phyloP scores from a whole-genome alignment of 2,797 vertebrate species.

The Hapalemur alaotrensis region DNA sequence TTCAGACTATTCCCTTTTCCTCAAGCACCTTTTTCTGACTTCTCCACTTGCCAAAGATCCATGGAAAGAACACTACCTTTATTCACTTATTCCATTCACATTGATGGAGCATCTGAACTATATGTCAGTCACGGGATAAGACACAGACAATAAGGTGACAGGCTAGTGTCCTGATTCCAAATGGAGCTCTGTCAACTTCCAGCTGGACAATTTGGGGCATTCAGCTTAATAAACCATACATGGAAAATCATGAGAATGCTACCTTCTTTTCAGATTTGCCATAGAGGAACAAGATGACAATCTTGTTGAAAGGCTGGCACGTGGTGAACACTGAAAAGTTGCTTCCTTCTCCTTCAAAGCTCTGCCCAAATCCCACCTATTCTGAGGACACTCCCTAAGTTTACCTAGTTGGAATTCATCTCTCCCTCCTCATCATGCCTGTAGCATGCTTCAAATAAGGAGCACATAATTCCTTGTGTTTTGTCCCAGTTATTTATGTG shows the following conservation, averaged over 20 bases:
- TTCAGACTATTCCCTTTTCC: background rate
- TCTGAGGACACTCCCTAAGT: too few relatives aligned
- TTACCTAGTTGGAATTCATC: too few relatives aligned
- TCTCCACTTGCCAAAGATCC: background rate
- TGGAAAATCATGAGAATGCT: background rate
- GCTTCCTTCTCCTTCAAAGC: background rate
- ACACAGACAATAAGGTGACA: background rate
- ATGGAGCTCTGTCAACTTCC: background rate
- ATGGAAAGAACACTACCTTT: background rate
- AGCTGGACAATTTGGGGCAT: too few relatives aligned
- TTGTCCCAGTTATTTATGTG: background rate
- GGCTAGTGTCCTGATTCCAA: background rate
- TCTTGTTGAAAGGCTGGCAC: rapidly evolving
- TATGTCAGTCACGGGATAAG: background rate
- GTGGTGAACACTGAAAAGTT: rapidly evolving
- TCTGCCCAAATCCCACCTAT: background rate
- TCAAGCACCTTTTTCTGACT: background rate
- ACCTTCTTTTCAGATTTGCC: background rate
- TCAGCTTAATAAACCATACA: background rate
- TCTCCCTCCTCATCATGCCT: background rate
- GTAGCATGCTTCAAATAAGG: background rate
- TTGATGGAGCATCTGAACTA: background rate
- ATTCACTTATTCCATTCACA: background rate
- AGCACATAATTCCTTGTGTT: background rate
- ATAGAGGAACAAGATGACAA: rapidly evolving